Conservation (phyloP, 92 coral and sea anemone species). For the Pocillopora grandis region DNA sequence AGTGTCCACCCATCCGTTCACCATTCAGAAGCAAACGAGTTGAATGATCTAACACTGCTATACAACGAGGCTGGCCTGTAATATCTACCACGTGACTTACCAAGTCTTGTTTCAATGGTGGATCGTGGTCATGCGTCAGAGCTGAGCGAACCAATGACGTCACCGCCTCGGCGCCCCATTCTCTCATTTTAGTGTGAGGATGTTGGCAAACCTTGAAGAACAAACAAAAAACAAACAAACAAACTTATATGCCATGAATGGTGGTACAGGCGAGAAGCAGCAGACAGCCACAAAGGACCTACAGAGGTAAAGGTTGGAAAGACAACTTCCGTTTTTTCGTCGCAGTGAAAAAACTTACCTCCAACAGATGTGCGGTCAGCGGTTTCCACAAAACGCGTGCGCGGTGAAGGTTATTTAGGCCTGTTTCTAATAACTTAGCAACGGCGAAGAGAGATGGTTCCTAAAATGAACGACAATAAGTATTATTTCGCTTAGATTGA, state of each 20-base stretch:
- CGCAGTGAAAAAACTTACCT: conserved; percentile 50
- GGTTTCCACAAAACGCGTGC: conserved; percentile 99
- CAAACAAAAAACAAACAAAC: background rate
- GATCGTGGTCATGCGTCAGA: conserved; percentile 85
- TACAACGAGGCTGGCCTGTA: background rate
- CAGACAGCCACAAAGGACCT: no score
- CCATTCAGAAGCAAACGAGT: no score
- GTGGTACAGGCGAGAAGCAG: no score
- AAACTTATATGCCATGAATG: no score
- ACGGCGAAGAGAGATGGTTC: conserved; percentile 98
- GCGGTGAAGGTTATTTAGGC: conserved; percentile 92
- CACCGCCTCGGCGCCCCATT: conserved; percentile 99
- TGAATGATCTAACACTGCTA: background rate
- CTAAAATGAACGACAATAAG: conserved; percentile 32
- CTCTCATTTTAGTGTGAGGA: conserved; percentile 92
- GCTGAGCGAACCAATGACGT: conserved; percentile 95
- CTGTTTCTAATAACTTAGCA: conserved; percentile 96
- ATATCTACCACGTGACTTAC: conserved; percentile 51
- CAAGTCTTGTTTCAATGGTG: conserved; percentile 86
- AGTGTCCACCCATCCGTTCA: no score
- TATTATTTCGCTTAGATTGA: background rate
- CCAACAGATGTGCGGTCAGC: conserved; percentile 94
- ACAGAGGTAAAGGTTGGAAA: no score
- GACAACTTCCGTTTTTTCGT: no score
- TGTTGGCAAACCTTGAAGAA: conserved; percentile 90